These are phyloP conservation scores for Hyperopisus bebe DNA, from an alignment of 2,113 vertebrate genomes.

Conservation along the genomic window DNA sequence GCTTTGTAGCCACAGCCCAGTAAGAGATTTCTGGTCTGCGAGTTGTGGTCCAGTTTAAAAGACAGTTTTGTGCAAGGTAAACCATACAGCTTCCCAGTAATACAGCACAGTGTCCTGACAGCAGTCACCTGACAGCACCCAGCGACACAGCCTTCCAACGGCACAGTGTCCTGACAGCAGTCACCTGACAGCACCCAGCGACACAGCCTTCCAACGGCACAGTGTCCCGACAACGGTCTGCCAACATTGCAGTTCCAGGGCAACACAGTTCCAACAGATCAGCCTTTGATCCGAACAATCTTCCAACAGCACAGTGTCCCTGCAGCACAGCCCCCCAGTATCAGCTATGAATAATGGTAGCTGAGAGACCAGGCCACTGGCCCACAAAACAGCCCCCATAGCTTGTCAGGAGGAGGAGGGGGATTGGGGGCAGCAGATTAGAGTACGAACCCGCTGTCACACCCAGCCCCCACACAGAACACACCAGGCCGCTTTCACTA, in stretches of 20 bases:
- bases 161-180: background rate
- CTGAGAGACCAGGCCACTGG: background rate
- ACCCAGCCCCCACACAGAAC: background rate
- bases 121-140: background rate
- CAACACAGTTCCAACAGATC: background rate
- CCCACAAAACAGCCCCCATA: background rate
- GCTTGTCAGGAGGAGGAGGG: background rate
- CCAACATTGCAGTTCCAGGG: background rate
- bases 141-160: background rate
- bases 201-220: background rate
- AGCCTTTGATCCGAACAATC: background rate
- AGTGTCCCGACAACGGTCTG: background rate
- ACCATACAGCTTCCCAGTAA: background rate
- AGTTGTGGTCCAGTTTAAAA: background rate
- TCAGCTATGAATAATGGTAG: background rate
- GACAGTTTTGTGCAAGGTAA: background rate
- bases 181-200: no score
- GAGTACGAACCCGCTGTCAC: constrained; percentile 8
- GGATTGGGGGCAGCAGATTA: background rate
- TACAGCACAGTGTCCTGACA: background rate
- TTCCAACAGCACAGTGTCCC: background rate
- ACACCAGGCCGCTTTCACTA: background rate
- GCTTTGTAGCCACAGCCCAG: background rate
- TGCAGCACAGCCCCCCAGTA: background rate
- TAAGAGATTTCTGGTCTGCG: background rate